Evolutionary conservation across 2,113 vertebrate genomes (phyloP).

Genomic region (Vulpes lagopus): DNA sequence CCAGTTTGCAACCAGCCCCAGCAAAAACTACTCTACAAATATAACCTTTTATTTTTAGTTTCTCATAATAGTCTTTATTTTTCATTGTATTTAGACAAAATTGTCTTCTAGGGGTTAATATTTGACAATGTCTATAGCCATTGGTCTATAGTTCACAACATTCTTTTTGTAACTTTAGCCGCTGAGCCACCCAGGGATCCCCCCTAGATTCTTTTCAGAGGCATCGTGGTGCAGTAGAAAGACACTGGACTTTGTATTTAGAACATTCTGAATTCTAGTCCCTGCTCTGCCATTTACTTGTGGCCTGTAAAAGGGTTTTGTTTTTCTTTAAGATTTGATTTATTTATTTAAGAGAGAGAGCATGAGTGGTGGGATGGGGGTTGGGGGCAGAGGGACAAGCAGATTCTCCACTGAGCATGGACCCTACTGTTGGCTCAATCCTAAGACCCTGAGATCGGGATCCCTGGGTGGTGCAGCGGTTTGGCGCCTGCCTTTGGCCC

Average conservation of each 20-base stretch:
- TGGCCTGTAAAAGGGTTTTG: neutral
- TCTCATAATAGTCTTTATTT: conserved; percentile 34
- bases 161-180: neutral
- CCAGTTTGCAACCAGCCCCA: neutral
- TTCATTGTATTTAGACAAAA: conserved; percentile 2
- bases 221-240: neutral
- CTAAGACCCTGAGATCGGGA: no score
- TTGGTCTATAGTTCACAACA: neutral
- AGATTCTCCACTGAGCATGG: no score
- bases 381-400: no score
- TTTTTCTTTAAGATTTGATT: no score
- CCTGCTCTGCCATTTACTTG: neutral
- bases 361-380: no score
- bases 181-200: no score
- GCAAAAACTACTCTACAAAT: neutral
- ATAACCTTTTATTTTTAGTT: conserved; percentile 1
- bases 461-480: no score
- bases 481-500: no score
- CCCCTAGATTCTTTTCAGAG: neutral
- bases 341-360: no score
- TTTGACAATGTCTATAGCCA: neutral
- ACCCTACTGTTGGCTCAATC: no score
- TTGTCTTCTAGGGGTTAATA: neutral
- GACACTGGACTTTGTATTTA: neutral
- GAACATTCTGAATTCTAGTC: neutral